These are phyloP conservation scores for Holcopasites calliopsidis DNA, from an alignment of 1,140 invertebrate genomes.

Conservation along the genomic window DNA sequence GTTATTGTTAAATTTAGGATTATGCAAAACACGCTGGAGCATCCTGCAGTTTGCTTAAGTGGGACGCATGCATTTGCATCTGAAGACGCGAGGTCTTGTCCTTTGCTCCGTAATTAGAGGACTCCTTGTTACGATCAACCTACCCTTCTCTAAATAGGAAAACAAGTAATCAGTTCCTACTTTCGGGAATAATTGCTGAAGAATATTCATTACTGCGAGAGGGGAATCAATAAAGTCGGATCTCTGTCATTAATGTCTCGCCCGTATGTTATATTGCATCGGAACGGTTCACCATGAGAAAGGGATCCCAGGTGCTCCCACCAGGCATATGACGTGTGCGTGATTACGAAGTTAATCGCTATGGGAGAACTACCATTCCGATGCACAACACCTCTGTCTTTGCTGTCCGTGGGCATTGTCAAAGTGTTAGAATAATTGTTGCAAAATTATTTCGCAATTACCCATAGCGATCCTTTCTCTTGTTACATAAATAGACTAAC, in stretches of 20 bases:
- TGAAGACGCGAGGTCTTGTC: constrained; percentile 53
- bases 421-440: background rate
- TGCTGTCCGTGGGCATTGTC: background rate
- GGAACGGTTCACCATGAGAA: constrained; percentile 65
- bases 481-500: too few species aligned
- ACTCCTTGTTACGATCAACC: constrained; percentile 6
- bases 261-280: background rate
- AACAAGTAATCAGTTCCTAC: background rate
- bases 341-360: constrained; percentile 73
- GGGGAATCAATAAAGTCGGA: too few species aligned
- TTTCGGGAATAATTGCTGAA: too few species aligned
- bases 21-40: constrained; percentile 68
- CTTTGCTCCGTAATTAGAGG: constrained; percentile 48
- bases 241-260: background rate
- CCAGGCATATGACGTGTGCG: constrained; percentile 68
- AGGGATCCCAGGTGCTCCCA: constrained; percentile 71
- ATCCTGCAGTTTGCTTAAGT: constrained; percentile 62
- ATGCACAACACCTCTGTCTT: constrained; percentile 27
- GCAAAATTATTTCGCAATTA: too few species aligned
- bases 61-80: constrained; percentile 68
- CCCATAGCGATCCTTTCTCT: too few species aligned
- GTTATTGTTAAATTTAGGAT: constrained; percentile 73
- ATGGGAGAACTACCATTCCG: constrained; percentile 69
- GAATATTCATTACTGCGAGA: too few species aligned
- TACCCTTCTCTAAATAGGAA: background rate